Base-by-base conservation (phyloP, 23 tunicate genomes). In the Ascidia mentula region DNA sequence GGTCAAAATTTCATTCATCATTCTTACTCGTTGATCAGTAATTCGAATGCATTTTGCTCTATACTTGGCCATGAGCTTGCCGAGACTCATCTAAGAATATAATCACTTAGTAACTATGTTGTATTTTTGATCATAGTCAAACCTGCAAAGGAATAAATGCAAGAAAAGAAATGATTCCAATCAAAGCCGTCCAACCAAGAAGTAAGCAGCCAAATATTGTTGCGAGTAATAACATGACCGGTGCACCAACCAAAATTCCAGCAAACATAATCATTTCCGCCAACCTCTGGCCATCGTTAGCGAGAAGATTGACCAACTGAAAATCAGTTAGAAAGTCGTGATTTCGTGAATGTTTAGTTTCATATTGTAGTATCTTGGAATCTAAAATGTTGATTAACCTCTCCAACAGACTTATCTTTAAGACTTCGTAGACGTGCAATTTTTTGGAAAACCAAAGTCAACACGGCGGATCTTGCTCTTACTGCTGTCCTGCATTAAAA, bases 321-420 rank as follows among this genome's bases (percentile, higher is more conserved):
- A 33, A 70, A 70, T 15, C 17, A 45, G 18, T 18, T 45, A 45
- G 30, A 70, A 32, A 26, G 37, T 70, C 32, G 17, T 33, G 34
- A 18, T 6, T 28, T 9, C 33, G 9, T 31, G 33, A 65, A 65
- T 32, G 38, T 70, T 70, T 70, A 22, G 7, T 70, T 70, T 70
- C 24, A 53, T 42, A 9, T 42, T 42, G 53, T 42, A 15, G 53
- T 9, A 69, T 26, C 9, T 12, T 69, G 20, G 22, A 69, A 26
- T 12, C 72, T 26, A 34, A 13, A 38, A 75, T 35, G n/a, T 18
- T n/a, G 20, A 8, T 73, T 76, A 36, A 92, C 97, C 92, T 92
- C 92, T 79, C 97, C 97, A 60, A 92, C 97, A 22, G 97, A 92
- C 73, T 87, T 92, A 72, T 92, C 89, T 74, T 92, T 92, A 24